phyloP scores from a whole-genome alignment of 2,888 invertebrate genomes.

The Eupeodes latifasciatus region DNA sequence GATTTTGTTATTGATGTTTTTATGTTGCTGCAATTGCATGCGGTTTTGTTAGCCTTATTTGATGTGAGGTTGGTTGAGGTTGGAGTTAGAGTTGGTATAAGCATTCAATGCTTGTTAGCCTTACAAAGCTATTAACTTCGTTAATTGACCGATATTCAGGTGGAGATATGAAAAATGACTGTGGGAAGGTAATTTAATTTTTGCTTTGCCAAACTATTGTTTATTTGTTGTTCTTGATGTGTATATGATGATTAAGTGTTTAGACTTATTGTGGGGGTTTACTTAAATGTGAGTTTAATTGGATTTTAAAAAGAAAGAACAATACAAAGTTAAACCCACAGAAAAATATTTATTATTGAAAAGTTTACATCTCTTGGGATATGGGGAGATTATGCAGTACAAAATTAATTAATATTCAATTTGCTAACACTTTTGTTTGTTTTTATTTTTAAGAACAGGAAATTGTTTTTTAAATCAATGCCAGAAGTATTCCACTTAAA shows the following conservation, averaged over 20 bases:
- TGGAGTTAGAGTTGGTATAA: not conserved
- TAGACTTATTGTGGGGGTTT: slow-evolving; percentile 34
- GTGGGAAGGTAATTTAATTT: slow-evolving; percentile 54
- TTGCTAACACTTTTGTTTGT: too few relatives aligned
- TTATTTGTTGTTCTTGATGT: slow-evolving; percentile 51
- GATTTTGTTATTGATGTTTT: slow-evolving; percentile 21
- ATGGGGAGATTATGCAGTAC: too few relatives aligned
- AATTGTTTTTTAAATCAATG: too few relatives aligned
- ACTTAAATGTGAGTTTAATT: slow-evolving; percentile 30
- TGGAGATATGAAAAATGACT: slow-evolving; percentile 60
- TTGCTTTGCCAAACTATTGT: slow-evolving; percentile 53
- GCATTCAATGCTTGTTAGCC: slow-evolving; percentile 49
- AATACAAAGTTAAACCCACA: not conserved
- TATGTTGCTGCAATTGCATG: slow-evolving; percentile 27
- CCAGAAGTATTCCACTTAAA: too few relatives aligned
- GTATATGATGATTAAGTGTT: slow-evolving; percentile 49
- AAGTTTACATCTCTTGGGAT: too few relatives aligned
- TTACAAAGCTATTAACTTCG: slow-evolving; percentile 67
- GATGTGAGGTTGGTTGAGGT: not conserved
- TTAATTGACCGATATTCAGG: slow-evolving; percentile 71
- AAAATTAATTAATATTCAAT: too few relatives aligned
- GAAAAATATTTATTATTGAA: too few relatives aligned
- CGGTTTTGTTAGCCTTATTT: slow-evolving; percentile 36
- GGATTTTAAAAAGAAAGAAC: slow-evolving; percentile 29
- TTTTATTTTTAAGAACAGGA: too few relatives aligned